Base-by-base conservation (phyloP, 2,888 invertebrate species). In the Amblyjoppa fuscipennis region DNA sequence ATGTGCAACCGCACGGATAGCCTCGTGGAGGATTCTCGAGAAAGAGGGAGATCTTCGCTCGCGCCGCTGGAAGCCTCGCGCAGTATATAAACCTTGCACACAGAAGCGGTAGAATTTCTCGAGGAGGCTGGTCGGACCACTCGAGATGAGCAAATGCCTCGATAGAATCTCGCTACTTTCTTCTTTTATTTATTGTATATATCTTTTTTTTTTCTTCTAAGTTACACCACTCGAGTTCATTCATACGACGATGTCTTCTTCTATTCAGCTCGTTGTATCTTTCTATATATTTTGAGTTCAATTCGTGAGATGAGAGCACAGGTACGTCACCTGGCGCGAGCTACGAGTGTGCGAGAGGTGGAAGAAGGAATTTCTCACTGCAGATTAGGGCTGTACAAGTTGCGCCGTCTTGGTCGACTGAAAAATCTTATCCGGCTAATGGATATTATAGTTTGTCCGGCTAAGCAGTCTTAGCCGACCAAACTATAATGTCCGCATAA, bases 1-100 rank as follows among this genome's bases (percentile, higher is more conserved):
- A 91, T 89, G 90, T 91, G 90, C 73, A 83, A 81, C 85, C 70
- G 83, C 81, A 68, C 56, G 59, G 25, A 51, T 80, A 78, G 74
- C 74, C 68, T 28, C 64, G 20, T 70, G 75, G 45, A 49, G 70
- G 20, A 66, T 81, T 56, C 79, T 73, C 81, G 74, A 81, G 77
- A 74, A 73, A 49, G 74, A 81, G 77, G 73, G 79, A 61, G 74
- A 69, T 70, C 78, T 16, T 68, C 61, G 31, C 51, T 78, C 64
- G 64, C 73, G 25, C 68, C 25, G 34, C 61, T 71, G 59, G 34
- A 56, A 49, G 64, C 41, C 68, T 61, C 41, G 31, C 56, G 34
- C 59, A 61, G 68, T 28, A 41, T 7, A 71, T 11, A 25, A 59
- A 45, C 25, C 25, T 45, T 16, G 4, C 13, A 49, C n/a, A 34